Base-by-base conservation (phyloP, 2,797 vertebrate species). In the Scolopax bukidnonensis region DNA sequence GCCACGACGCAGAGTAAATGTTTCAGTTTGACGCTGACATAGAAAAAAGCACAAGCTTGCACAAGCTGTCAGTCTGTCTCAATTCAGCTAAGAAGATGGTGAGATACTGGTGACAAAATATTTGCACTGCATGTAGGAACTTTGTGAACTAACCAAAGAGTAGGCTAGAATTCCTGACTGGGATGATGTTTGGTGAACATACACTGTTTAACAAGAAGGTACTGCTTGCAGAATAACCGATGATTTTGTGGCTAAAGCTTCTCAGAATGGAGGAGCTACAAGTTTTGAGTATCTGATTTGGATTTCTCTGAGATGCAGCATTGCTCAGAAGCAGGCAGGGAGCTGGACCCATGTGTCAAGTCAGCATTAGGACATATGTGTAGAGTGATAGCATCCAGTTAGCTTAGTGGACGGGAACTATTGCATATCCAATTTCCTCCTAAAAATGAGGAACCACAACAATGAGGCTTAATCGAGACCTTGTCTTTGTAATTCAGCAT, bases 141-240 rank as follows among this genome's bases (percentile, higher is more conserved):
- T 56, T 11, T 13, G 57, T 19, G 56, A 63, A 24, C 11, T 43
- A 6, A 25, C 40, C 0, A 1, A 51, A 15, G 18, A 70, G 38
- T 0, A 8, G 45, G 16, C 11, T 45, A 36, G 33, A 47, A 4
- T 32, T 60, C 30, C 40, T 67, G 54, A 7, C n/a, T 24, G 19
- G 33, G 57, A 59, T 17, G 10, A 25, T 59, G 4, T 16, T 1
- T 33, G 23, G 50, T 59, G 74, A 32, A 5, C 24, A 1, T 41
- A 5, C 1, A 0, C 12, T 38, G 36, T 12, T 64, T 38, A 45
- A 30, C 8, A 48, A 16, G 12, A 30, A 4, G 3, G 20, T 1
- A 27, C 50, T 4, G 0, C 64, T 28, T 70, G 40, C n/a, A 61
- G 59, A 36, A n/a, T 10, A 24, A 53, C 3, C 0, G 6, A 11